Percentiles rank a stretch among this genome's conserved stretches.
phyloP scores from a whole-genome alignment of 1,140 invertebrate genomes.

The Drosophila pseudoananassae region DNA sequence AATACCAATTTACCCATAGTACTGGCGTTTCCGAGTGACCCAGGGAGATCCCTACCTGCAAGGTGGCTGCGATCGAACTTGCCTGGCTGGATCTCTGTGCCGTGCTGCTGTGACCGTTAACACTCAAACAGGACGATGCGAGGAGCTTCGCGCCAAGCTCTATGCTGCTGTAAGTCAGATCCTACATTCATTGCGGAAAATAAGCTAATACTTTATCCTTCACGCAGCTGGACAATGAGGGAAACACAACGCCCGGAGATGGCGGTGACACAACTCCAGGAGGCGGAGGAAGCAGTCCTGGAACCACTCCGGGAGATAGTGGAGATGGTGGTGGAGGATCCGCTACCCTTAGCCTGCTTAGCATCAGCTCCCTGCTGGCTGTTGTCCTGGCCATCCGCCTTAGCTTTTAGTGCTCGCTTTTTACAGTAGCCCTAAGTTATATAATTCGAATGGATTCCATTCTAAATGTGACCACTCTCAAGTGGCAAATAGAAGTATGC shows the following conservation, averaged over 20 bases:
- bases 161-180: conserved; percentile 56
- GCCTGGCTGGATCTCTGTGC: conserved; percentile 86
- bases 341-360: conserved; percentile 41
- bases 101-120: conserved; percentile 86
- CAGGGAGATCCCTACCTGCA: conserved; percentile 85
- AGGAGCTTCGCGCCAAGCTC: conserved; percentile 83
- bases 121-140: conserved; percentile 85
- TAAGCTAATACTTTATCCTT: background rate
- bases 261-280: background rate
- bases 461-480: conserved; percentile 17
- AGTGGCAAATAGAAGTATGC: conserved; percentile 60
- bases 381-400: conserved; percentile 48
- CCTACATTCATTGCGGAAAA: background rate
- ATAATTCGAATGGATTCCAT: conserved; percentile 57
- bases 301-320: background rate
- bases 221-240: conserved; percentile 62
- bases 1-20: conserved; percentile 53
- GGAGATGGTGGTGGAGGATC: conserved; percentile 33
- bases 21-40: conserved; percentile 85
- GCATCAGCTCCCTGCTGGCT: conserved; percentile 49
- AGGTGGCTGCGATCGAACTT: conserved; percentile 85
- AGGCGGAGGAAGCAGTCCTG: background rate
- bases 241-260: background rate
- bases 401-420: conserved; percentile 26
- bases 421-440: conserved; percentile 49